Evolutionary conservation across 2,888 invertebrate genomes (phyloP), one percentile per base, ranked within the genome.

Genomic region (Noctua janthe): DNA sequence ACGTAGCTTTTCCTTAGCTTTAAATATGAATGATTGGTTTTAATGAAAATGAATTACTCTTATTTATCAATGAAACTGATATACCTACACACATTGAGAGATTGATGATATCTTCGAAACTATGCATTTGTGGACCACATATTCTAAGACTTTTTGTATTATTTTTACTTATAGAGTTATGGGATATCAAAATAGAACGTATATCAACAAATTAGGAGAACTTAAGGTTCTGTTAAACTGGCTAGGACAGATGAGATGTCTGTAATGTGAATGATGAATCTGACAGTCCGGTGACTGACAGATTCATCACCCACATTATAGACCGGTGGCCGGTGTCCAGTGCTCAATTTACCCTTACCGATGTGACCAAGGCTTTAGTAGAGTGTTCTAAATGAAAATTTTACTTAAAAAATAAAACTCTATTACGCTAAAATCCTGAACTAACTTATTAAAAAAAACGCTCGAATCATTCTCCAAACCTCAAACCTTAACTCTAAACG

Each of bases 401-500:
- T 11, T 39, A 39, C n/a, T 51, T 39, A 23, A 47, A 70, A 51
- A 74, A n/a, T 35, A n/a, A 59, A n/a, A 59, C n/a, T 5, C 17
- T 11, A n/a, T n/a, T 29, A 49, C 35, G 13, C 15, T 47, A 64
- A 66, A 74, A 54, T 17, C n/a, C 15, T 20, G 8, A 10, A 54
- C 17, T 47, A 59, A 47, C 1, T 76, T 76, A 39, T 39, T 20
- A n/a, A 29, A 11, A 11, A 70, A 62, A 59, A 78, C 35, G 43
- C 13, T 54, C 20, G 29, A 59, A n/a, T 35, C 43, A 72, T 64
- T 72, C 64, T 47, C 47, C 54, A 74, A 67, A 54, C 59, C 47
- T 72, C 62, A 64, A 64, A 72, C 71, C 47, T 47, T 29, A 70
- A 72, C 67, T 71, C 43, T 49, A 66, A 49, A 72, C 72, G 64